Percentiles rank a stretch among this genome's conserved stretches.
phyloP scores from a whole-genome alignment of 2,797 vertebrate genomes.

The Cryptoblepharus egeriae region DNA sequence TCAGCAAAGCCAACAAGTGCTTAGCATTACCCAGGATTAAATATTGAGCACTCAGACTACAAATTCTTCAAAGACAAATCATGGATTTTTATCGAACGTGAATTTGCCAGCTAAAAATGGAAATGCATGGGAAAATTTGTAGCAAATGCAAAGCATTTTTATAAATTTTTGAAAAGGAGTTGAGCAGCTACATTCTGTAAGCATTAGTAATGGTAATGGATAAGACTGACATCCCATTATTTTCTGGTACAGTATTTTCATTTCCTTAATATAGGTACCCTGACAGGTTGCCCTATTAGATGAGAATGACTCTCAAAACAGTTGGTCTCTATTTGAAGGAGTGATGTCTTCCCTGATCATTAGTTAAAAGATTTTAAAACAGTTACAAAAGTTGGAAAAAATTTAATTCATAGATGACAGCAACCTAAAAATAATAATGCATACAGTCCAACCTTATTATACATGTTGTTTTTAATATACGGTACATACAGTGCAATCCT shows the following conservation, averaged over 20 bases:
- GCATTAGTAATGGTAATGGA: slow-evolving; percentile 30
- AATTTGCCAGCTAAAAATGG: slow-evolving; percentile 46
- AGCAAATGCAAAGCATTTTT: slow-evolving; percentile 58
- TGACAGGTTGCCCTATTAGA: too few relatives aligned
- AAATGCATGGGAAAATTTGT: slow-evolving; percentile 23
- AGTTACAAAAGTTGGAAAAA: slow-evolving; percentile 17
- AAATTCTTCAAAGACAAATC: slow-evolving; percentile 38
- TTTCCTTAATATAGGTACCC: slow-evolving; percentile 35
- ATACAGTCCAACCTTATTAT: too few relatives aligned
- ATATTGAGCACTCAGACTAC: slow-evolving; percentile 14
- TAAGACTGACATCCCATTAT: slow-evolving; percentile 37
- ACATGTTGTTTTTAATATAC: too few relatives aligned
- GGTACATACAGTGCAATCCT: too few relatives aligned
- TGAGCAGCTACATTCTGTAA: slow-evolving; percentile 45
- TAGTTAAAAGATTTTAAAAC: slow-evolving; percentile 12
- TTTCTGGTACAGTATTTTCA: slow-evolving; percentile 29
- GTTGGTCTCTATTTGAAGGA: neutral
- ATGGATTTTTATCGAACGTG: slow-evolving; percentile 37
- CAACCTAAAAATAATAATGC: neutral
- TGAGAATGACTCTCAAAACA: neutral
- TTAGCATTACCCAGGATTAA: neutral
- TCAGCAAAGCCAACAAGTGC: neutral
- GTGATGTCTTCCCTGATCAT: slow-evolving; percentile 26
- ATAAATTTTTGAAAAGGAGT: slow-evolving; percentile 35
- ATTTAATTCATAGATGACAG: neutral